A percentile compares a stretch with the other conserved stretches of the same genome.
phyloP scores from a whole-genome alignment of 2,888 invertebrate genomes.

The Lasioglossum leucozonium region DNA sequence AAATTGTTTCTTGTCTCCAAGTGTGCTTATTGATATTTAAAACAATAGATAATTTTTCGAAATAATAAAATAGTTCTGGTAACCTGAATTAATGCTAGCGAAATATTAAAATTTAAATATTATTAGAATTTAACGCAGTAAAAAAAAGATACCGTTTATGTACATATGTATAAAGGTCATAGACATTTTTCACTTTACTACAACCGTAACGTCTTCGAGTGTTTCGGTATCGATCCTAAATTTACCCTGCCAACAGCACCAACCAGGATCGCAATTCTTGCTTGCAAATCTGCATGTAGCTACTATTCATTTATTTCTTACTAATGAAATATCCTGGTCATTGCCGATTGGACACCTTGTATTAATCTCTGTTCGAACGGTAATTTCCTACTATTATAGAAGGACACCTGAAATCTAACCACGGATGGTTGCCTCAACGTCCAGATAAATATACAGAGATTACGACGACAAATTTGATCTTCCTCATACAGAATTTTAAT shows the following conservation, averaged over 20 bases:
- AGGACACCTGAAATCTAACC: neutral
- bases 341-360: neutral
- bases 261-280: conserved; percentile 22
- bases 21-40: neutral
- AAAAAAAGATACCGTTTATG: neutral
- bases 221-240: conserved; percentile 58
- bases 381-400: neutral
- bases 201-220: conserved; percentile 42
- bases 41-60: neutral
- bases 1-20: neutral
- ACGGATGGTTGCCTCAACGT: neutral
- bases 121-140: neutral
- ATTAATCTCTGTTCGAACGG: neutral
- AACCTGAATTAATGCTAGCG: neutral
- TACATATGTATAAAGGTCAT: neutral
- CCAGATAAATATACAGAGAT: neutral
- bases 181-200: conserved; percentile 25
- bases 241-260: conserved; percentile 43
- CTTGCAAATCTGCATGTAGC: conserved; percentile 19
- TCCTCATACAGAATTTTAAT: neutral
- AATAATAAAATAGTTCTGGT: neutral
- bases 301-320: neutral
- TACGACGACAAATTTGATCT: neutral
- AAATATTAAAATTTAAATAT: neutral
- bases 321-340: neutral